Evolutionary conservation across 1,140 invertebrate genomes (phyloP).

Genomic region (Armadillidium nasatum): DNA sequence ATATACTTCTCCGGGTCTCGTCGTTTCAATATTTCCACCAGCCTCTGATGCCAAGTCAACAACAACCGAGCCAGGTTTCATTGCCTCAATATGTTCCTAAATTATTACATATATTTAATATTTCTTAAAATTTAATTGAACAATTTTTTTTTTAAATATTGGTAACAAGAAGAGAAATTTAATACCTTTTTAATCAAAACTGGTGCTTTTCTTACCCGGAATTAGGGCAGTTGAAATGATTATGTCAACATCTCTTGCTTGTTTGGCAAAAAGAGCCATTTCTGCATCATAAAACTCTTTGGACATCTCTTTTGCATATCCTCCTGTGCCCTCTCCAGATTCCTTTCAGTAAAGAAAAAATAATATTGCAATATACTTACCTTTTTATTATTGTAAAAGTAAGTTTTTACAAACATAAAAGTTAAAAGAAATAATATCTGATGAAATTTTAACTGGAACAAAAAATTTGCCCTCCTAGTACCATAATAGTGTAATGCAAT

Average conservation of each 20-base stretch:
- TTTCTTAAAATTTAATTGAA: too few species aligned
- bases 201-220: constrained; percentile 78
- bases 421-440: too few species aligned
- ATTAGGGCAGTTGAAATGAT: constrained; percentile 83
- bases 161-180: background rate
- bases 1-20: constrained; percentile 69
- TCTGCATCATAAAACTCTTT: constrained; percentile 81
- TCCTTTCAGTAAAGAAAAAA: constrained; percentile 55
- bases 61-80: constrained; percentile 84
- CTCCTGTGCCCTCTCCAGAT: constrained; percentile 75
- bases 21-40: constrained; percentile 83
- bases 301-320: constrained; percentile 88
- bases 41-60: constrained; percentile 85
- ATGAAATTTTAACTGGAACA: too few species aligned
- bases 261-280: constrained; percentile 77
- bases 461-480: too few species aligned
- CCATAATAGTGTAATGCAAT: too few species aligned
- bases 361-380: too few species aligned
- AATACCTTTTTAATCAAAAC: constrained; percentile 71
- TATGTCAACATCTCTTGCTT: constrained; percentile 73
- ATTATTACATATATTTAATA: too few species aligned
- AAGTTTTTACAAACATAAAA: too few species aligned
- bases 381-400: too few species aligned
- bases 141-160: too few species aligned
- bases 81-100: constrained; percentile 71